These are phyloP conservation scores for Pyrochroa serraticornis DNA, from an alignment of 2,888 invertebrate species.

Conservation along the genomic window DNA sequence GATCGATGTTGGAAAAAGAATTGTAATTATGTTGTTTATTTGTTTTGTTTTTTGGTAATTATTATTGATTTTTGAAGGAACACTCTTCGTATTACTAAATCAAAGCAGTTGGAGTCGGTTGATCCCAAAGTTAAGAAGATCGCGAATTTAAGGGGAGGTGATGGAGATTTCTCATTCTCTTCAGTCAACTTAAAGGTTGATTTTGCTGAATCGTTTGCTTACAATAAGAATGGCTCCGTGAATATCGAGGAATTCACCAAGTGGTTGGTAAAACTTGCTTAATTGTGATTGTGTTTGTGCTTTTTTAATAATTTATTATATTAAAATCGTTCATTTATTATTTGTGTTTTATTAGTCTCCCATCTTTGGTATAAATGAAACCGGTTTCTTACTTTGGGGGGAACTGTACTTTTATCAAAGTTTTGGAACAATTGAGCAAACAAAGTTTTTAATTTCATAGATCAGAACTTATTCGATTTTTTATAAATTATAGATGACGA, in stretches of 20 bases:
- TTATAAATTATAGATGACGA: too few species aligned
- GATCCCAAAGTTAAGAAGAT: constrained; percentile 68
- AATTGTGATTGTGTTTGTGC: constrained; percentile 9
- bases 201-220: constrained; percentile 70
- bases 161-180: constrained; percentile 84
- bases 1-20: constrained; percentile 85
- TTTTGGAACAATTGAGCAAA: too few species aligned
- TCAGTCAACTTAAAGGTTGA: constrained; percentile 72
- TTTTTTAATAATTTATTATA: too few species aligned
- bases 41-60: constrained; percentile 4
- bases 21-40: constrained; percentile 66
- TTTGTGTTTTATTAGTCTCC: constrained; percentile 1
- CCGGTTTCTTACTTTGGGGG: too few species aligned
- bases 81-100: constrained; percentile 82
- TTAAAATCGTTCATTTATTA: constrained; percentile 3
- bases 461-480: too few species aligned
- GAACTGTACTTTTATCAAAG: too few species aligned
- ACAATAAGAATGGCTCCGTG: constrained; percentile 64
- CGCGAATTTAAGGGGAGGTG: constrained; percentile 73
- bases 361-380: not conserved
- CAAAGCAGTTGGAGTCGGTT: constrained; percentile 79
- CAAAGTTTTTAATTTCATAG: too few species aligned
- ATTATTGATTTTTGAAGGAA: constrained; percentile 65
- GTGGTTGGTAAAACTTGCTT: constrained; percentile 65
- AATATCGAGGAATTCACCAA: constrained; percentile 69